phyloP scores from a whole-genome alignment of 92 coral and sea anemone genomes.

The Epizoanthus fatuus region DNA sequence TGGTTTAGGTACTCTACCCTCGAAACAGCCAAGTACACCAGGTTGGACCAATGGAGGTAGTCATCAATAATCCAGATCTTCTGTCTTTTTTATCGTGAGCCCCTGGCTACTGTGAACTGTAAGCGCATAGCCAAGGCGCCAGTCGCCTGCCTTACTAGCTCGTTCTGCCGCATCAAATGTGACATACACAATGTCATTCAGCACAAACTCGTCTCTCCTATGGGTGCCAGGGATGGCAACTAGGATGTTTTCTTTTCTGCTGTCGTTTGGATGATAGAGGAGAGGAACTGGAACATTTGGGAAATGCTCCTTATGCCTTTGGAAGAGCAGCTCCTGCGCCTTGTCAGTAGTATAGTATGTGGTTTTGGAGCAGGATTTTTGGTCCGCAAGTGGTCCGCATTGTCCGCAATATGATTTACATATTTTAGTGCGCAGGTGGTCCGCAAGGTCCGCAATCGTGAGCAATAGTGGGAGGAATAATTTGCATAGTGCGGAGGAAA shows the following conservation, averaged over 20 bases:
- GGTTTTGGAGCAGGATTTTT: no score
- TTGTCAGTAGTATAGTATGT: no score
- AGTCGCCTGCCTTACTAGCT: not conserved
- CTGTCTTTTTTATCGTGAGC: not conserved
- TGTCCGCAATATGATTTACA: no score
- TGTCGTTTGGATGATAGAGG: no score
- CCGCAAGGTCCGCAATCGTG: no score
- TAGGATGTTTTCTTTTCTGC: not conserved
- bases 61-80: constrained; percentile 1
- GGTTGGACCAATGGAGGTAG: constrained; percentile 14
- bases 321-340: no score
- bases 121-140: not conserved
- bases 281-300: no score
- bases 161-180: not conserved
- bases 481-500: no score
- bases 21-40: not conserved
- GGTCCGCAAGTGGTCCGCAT: no score
- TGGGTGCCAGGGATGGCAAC: not conserved
- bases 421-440: no score
- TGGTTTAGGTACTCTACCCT: not conserved
- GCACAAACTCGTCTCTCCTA: not conserved
- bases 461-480: no score
- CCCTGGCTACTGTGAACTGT: not conserved
- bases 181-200: not conserved
- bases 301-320: no score